Conservation (phyloP, 2,888 invertebrate species). For the Mythimna loreyi region DNA sequence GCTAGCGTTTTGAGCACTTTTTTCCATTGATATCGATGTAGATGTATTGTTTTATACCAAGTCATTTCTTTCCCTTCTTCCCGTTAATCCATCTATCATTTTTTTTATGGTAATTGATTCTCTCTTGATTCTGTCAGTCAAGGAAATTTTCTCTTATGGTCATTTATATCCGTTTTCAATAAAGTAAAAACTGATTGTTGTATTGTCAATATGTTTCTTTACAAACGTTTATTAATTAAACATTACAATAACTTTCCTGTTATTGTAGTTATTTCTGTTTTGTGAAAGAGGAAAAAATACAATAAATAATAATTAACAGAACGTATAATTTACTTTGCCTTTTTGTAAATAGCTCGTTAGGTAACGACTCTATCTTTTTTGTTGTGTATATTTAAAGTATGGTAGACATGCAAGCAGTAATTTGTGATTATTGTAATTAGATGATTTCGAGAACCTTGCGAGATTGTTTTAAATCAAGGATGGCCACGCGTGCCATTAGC, state of each 20-base stretch:
- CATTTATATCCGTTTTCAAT: too few species aligned
- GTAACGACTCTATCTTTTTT: conserved; percentile 7
- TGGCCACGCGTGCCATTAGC: too few species aligned
- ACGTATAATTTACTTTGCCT: conserved; percentile 23
- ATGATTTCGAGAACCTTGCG: conserved; percentile 4
- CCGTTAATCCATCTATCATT: too few species aligned
- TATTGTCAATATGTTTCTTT: neutral
- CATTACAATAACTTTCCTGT: conserved; percentile 28
- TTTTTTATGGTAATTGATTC: too few species aligned
- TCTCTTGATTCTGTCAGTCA: too few species aligned
- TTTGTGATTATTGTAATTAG: conserved; percentile 7
- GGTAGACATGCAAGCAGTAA: conserved; percentile 3
- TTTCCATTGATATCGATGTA: too few species aligned
- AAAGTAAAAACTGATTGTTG: too few species aligned
- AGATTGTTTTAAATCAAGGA: too few species aligned
- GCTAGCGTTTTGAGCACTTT: too few species aligned
- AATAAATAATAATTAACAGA: conserved; percentile 13
- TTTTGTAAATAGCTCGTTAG: conserved; percentile 20
- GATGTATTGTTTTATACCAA: too few species aligned
- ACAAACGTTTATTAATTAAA: neutral
- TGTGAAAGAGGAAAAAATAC: conserved; percentile 32
- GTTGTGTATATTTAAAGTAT: neutral
- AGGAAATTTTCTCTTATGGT: too few species aligned
- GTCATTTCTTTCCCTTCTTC: too few species aligned
- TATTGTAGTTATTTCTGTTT: conserved; percentile 17